Base-by-base conservation (phyloP, 2,797 vertebrate genomes). In the Crenuchus spilurus region DNA sequence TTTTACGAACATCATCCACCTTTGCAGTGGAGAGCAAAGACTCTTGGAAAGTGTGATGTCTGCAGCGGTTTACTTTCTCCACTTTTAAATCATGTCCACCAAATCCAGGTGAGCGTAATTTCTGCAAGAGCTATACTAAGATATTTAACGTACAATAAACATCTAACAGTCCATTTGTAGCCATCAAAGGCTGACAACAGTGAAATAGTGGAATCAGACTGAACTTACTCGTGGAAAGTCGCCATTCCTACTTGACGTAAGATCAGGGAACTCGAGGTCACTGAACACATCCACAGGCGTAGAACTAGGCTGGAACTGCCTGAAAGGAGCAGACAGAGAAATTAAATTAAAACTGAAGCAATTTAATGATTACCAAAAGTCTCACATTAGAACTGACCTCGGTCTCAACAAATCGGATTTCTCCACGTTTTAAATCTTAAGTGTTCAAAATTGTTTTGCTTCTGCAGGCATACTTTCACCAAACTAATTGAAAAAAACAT, bases 301-400 rank as follows among this genome's bases (percentile, higher is more conserved):
- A n/a, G 54, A 28, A 72, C 61, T 77, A 18, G 70, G 44, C 64
- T 77, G 79, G 55, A 70, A 78, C 35, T 37, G 58, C 72, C 82
- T 83, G 51, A 64, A 72, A 71, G 11, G 16, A 62, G 2, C 1
- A 28, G 6, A 42, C 1, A 42, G 4, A 48, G 3, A 66, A 11
- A 37, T 20, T 30, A 30, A 26, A 39, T 6, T 8, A 68, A 30
- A 28, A 20, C 7, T 0, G 49, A 18, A 30, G 6, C 22, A 58
- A 58, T 4, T 2, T 4, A 62, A 16, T 1, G 26, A 16, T 28
- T 24, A 16, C 30, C n/a, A 18, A 7, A 4, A 3, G 2, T 31
- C 30, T 1, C 8, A 16, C 30, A 16, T 18, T 30, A 31, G 16
- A 9, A 7, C 8, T 16, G 14, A 18, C 14, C 54, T 57, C 18